These are phyloP conservation scores for Liodrosophila aerea DNA, from an alignment of 2,888 invertebrate species.

Conservation along the genomic window DNA sequence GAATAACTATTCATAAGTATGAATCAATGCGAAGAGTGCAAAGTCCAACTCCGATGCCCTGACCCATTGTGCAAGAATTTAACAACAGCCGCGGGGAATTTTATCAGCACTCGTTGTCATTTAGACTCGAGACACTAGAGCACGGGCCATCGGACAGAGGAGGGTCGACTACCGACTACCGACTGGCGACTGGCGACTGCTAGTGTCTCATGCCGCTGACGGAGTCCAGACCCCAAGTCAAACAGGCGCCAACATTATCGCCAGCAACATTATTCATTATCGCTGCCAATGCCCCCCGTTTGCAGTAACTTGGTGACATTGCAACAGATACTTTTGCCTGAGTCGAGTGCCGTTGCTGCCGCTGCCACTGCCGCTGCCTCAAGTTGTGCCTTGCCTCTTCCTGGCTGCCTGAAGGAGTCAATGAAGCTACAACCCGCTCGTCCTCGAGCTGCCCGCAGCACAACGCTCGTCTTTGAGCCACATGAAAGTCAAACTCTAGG, in stretches of 20 bases:
- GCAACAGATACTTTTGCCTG: conserved; percentile 60
- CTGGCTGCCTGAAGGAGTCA: conserved; percentile 24
- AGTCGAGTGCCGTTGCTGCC: no score
- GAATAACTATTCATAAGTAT: conserved; percentile 67
- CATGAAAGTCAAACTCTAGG: conserved; percentile 58
- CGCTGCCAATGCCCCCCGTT: conserved; percentile 23
- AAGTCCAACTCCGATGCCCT: conserved; percentile 51
- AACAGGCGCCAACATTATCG: conserved; percentile 68
- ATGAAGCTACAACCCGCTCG: conserved; percentile 30
- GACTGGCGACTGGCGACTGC: background rate
- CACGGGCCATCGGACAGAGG: no score
- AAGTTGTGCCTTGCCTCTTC: conserved; percentile 47
- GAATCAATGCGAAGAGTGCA: conserved; percentile 64
- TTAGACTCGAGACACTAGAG: background rate
- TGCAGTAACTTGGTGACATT: conserved; percentile 61
- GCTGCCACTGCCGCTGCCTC: no score
- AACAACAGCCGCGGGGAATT: conserved; percentile 47
- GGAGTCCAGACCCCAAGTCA: conserved; percentile 35
- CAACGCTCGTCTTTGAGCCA: conserved; percentile 43
- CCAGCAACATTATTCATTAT: conserved; percentile 70
- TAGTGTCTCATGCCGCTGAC: conserved; percentile 36
- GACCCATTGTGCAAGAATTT: conserved; percentile 41
- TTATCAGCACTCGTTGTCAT: conserved; percentile 46
- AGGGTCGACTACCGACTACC: no score
- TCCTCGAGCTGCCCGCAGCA: conserved; percentile 28